These are phyloP conservation scores for Ophonus ardosiacus DNA, from an alignment of 2,888 invertebrate genomes.

Conservation along the genomic window DNA sequence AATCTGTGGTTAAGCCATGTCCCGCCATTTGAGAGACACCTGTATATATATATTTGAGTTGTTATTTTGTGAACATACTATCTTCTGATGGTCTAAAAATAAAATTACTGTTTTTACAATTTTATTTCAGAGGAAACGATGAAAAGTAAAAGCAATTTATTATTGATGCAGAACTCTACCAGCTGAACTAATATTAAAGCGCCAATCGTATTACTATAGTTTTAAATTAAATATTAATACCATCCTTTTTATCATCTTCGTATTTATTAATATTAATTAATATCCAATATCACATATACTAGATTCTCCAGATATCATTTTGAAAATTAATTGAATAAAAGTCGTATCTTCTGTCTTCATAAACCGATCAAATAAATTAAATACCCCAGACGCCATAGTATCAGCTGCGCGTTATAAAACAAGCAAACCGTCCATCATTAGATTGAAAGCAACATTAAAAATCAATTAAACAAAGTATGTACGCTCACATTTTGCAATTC, in stretches of 20 bases:
- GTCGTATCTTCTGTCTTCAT: background rate
- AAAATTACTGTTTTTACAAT: background rate
- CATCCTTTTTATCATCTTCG: background rate
- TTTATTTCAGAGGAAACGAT: background rate
- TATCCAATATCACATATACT: background rate
- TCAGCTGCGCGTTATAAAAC: slow-evolving; percentile 1
- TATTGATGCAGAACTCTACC: slow-evolving; percentile 22
- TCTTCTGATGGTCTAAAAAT: no score
- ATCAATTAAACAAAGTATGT: slow-evolving; percentile 31
- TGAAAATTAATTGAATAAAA: slow-evolving; percentile 25
- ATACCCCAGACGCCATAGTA: background rate
- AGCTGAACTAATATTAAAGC: background rate
- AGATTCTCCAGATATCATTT: background rate
- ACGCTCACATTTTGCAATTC: background rate
- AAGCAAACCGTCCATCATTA: slow-evolving; percentile 2
- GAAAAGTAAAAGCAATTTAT: slow-evolving; percentile 20
- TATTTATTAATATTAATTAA: background rate
- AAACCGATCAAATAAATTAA: slow-evolving; percentile 18
- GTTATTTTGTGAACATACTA: no score
- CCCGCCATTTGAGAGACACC: no score
- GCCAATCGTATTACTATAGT: slow-evolving; percentile 28
- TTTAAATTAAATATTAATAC: slow-evolving; percentile 49
- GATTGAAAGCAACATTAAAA: slow-evolving; percentile 37
- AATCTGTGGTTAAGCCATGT: no score
- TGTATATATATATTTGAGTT: no score